Conservation (phyloP, 1,140 invertebrate genomes). For the Solenopsis invicta region DNA sequence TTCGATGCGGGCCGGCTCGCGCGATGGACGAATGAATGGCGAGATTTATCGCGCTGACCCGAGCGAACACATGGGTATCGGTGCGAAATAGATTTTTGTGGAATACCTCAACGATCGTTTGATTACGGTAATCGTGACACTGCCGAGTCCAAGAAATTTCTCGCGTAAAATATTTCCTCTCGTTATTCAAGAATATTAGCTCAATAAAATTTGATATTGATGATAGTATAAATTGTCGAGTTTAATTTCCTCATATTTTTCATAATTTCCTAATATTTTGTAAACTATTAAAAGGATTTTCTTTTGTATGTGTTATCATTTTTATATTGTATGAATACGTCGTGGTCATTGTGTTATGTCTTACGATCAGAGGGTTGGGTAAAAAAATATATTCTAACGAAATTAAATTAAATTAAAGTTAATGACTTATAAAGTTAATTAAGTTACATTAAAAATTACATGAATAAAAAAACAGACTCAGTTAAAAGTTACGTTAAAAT, state of each 20-base stretch:
- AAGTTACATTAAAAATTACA: no score
- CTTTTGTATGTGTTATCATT: not conserved
- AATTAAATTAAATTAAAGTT: no score
- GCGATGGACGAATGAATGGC: not conserved
- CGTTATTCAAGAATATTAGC: not conserved
- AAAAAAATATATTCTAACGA: no score
- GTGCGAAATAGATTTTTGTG: constrained; percentile 25
- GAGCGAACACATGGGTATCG: not conserved
- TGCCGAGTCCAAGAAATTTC: not conserved
- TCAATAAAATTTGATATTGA: not conserved
- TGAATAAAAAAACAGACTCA: no score
- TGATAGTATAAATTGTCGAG: not conserved
- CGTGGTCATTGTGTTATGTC: not conserved
- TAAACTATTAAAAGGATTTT: not conserved
- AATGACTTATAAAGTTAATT: no score
- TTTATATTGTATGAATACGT: not conserved
- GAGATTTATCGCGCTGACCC: no score
- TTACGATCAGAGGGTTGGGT: not conserved
- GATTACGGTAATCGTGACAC: not conserved
- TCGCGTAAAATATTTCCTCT: not conserved
- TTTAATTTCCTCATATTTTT: not conserved
- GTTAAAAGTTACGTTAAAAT: no score
- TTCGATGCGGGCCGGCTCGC: constrained; percentile 17
- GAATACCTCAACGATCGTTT: not conserved
- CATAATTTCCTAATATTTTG: not conserved